phyloP scores from a whole-genome alignment of 2,113 vertebrate species.

The Myrmecobius fasciatus region DNA sequence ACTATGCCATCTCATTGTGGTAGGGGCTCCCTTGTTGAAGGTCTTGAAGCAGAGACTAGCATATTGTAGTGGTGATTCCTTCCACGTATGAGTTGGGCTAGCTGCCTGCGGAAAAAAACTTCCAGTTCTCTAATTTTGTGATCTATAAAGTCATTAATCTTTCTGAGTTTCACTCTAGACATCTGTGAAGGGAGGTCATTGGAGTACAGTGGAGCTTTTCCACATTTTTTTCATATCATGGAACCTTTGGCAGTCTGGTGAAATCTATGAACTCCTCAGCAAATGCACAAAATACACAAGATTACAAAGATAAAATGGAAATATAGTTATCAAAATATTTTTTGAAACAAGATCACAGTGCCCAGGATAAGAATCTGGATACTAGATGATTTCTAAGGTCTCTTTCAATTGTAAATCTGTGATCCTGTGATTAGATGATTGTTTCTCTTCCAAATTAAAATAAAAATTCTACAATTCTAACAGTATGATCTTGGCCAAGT shows the following conservation, averaged over 20 bases:
- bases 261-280: not conserved
- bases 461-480: not conserved
- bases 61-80: not conserved
- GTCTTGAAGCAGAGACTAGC: not conserved
- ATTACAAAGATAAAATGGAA: not conserved
- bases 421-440: not conserved
- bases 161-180: not conserved
- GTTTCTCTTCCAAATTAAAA: not conserved
- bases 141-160: not conserved
- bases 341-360: not conserved
- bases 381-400: not conserved
- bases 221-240: not conserved
- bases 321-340: not conserved
- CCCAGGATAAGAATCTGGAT: not conserved
- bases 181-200: not conserved
- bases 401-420: not conserved
- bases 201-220: not conserved
- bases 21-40: not conserved
- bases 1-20: not conserved
- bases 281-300: not conserved
- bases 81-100: not conserved
- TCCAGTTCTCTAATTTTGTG: not conserved
- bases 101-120: not conserved
- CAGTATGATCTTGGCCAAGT: not conserved
- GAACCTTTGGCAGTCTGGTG: not conserved